These are phyloP conservation scores for Heliconius hewitsoni DNA, from an alignment of 1,140 invertebrate species.

Conservation along the genomic window DNA sequence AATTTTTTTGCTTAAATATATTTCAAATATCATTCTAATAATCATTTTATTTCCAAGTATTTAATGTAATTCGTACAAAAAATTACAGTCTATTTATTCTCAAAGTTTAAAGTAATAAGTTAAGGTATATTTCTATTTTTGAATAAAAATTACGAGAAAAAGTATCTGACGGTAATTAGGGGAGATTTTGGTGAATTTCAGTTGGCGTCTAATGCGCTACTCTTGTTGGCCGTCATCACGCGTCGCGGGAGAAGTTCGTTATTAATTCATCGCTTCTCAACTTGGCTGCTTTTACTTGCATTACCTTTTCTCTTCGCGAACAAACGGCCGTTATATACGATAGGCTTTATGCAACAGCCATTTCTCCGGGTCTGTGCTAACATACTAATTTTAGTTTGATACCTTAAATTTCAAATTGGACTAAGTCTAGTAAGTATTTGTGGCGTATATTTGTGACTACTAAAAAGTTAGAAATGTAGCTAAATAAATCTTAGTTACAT, in stretches of 20 bases:
- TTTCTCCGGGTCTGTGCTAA: neutral
- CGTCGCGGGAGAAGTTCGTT: conserved; percentile 77
- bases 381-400: neutral
- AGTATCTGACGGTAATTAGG: conserved; percentile 66
- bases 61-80: conserved; percentile 23
- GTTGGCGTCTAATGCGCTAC: conserved; percentile 76
- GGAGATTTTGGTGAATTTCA: conserved; percentile 64
- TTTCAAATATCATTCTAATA: neutral
- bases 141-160: conserved; percentile 49
- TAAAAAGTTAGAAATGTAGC: conserved; percentile 9
- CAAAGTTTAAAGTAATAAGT: conserved; percentile 35
- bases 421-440: neutral
- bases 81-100: neutral
- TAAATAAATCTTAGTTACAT: conserved; percentile 53
- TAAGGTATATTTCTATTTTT: conserved; percentile 44
- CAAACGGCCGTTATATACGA: conserved; percentile 46
- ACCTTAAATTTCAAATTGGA: neutral
- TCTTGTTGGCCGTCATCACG: conserved; percentile 79
- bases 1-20: neutral
- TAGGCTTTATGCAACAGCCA: conserved; percentile 31
- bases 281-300: conserved; percentile 62
- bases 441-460: neutral
- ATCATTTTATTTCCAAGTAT: neutral
- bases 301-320: conserved; percentile 55
- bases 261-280: conserved; percentile 77